These are phyloP conservation scores for Liolophura sinensis DNA, from an alignment of 1,140 invertebrate genomes.

Conservation along the genomic window DNA sequence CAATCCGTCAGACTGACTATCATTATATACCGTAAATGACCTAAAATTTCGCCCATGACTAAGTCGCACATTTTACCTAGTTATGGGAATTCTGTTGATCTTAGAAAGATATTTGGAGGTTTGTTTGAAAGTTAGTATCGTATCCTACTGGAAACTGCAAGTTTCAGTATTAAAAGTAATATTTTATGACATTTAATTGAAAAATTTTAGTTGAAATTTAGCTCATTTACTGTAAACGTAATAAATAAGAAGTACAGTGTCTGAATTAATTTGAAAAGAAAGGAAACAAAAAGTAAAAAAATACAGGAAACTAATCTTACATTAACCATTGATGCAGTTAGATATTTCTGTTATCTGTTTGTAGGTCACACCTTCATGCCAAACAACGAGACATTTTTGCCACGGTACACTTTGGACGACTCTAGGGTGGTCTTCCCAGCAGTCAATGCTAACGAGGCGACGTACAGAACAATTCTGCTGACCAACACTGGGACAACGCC, in stretches of 20 bases:
- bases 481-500: conserved; percentile 50
- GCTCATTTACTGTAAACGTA: neutral
- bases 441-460: conserved; percentile 47
- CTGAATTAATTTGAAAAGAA: neutral
- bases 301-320: neutral
- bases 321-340: neutral
- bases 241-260: neutral
- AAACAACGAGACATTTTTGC: conserved; percentile 54
- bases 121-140: too few relatives aligned
- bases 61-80: too few relatives aligned
- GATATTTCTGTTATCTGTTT: conserved; percentile 2
- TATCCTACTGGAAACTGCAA: too few relatives aligned
- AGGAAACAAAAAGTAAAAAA: neutral
- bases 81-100: too few relatives aligned
- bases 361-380: conserved; percentile 56
- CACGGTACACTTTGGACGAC: conserved; percentile 36
- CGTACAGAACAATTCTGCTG: conserved; percentile 49
- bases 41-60: too few relatives aligned
- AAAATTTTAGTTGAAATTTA: too few relatives aligned
- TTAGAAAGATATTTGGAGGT: too few relatives aligned
- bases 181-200: too few relatives aligned
- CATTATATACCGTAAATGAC: too few relatives aligned
- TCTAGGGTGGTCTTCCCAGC: conserved; percentile 49
- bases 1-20: too few relatives aligned
- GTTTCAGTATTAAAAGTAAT: too few relatives aligned